phyloP scores from a whole-genome alignment of 2,888 invertebrate species.

The Dimorphilus gyrociliatus region DNA sequence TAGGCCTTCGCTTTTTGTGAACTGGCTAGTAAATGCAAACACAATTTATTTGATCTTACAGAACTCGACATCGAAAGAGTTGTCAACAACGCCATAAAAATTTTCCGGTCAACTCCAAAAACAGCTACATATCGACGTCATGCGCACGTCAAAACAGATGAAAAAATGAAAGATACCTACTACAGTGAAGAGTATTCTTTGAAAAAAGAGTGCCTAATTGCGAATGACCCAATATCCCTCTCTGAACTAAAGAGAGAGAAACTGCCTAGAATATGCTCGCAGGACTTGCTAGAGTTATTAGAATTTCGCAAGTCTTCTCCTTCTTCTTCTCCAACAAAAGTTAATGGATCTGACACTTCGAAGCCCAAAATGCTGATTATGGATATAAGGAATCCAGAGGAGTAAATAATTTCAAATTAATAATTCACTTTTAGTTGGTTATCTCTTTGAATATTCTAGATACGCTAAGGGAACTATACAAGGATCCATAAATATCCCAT shows the following conservation, averaged over 20 bases:
- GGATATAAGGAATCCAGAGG: conserved; percentile 51
- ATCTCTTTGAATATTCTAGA: conserved; percentile 38
- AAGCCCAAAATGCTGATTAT: conserved; percentile 46
- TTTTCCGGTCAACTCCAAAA: conserved; percentile 67
- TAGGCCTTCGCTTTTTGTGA: too few relatives aligned
- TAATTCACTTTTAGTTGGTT: neutral
- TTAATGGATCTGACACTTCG: conserved; percentile 17
- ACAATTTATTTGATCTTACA: conserved; percentile 10
- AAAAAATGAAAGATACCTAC: neutral
- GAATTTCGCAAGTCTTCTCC: conserved; percentile 35
- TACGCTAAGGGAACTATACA: conserved; percentile 61
- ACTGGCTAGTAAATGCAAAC: too few relatives aligned
- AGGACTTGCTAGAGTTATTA: conserved; percentile 60
- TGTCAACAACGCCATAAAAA: conserved; percentile 67
- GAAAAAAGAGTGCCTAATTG: too few relatives aligned
- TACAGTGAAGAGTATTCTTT: neutral
- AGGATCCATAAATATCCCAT: conserved; percentile 73
- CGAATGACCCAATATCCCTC: conserved; percentile 51
- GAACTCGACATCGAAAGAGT: conserved; percentile 88
- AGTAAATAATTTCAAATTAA: conserved; percentile 43
- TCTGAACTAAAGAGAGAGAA: conserved; percentile 55
- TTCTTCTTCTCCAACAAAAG: conserved; percentile 26
- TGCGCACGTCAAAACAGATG: conserved; percentile 28
- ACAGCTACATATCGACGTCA: conserved; percentile 72
- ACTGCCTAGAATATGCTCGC: conserved; percentile 65